A percentile compares a stretch with the other conserved stretches of the same genome.
Evolutionary conservation across 2,888 invertebrate genomes (phyloP).

Genomic region (Rhagonycha lutea): DNA sequence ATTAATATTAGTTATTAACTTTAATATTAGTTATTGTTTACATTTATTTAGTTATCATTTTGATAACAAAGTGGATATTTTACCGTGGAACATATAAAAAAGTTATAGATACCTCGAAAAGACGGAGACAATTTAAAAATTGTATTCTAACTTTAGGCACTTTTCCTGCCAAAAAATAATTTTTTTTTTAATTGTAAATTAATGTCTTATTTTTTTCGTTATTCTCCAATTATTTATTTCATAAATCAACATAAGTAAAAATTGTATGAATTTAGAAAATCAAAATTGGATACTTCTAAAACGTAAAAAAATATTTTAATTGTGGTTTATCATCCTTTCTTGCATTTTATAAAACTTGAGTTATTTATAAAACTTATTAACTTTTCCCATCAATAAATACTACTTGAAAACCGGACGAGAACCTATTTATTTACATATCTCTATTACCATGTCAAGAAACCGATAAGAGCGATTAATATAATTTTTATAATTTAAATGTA

Average conservation of each 20-base stretch:
- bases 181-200: background rate
- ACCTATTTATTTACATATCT: background rate
- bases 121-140: background rate
- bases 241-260: too few species aligned
- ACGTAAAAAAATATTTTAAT: too few species aligned
- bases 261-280: too few species aligned
- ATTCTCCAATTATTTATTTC: too few species aligned
- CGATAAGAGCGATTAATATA: background rate
- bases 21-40: background rate
- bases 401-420: background rate
- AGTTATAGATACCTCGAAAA: background rate
- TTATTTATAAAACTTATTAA: background rate
- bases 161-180: background rate
- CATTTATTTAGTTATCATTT: background rate
- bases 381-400: background rate
- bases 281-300: too few species aligned
- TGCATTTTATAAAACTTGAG: background rate
- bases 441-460: background rate
- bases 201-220: too few species aligned
- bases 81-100: background rate
- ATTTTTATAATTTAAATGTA: background rate
- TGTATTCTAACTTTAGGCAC: background rate
- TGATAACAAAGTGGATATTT: background rate
- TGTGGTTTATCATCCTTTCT: background rate
- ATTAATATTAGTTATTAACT: background rate